Percentiles rank a stretch among this genome's conserved stretches.
Conservation (phyloP, 35 echinoderm and acorn worm genomes). For the Anneissia japonica region DNA sequence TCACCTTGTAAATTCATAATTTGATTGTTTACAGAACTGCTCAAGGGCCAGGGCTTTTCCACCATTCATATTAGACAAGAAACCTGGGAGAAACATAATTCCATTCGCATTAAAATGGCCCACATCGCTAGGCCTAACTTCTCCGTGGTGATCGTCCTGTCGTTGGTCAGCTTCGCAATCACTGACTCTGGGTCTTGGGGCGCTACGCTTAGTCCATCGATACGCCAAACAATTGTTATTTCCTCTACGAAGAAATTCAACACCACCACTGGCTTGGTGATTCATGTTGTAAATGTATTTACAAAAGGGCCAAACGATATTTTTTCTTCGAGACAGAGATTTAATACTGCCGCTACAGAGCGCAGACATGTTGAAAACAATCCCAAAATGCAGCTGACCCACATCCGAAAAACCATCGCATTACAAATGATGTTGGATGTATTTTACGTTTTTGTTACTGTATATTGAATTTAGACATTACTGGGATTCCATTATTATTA, state of each 20-base stretch:
- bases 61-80: conserved; percentile 74
- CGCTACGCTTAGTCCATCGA: conserved; percentile 17
- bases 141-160: neutral
- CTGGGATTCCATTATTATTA: too few relatives aligned
- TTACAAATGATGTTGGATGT: too few relatives aligned
- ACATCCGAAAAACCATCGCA: too few relatives aligned
- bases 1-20: conserved; percentile 41
- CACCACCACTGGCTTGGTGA: neutral
- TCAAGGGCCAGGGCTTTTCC: conserved; percentile 52
- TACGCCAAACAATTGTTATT: conserved; percentile 26
- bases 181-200: too few relatives aligned
- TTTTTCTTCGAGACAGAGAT: neutral
- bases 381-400: neutral
- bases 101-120: too few relatives aligned
- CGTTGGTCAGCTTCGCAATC: neutral
- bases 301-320: neutral
- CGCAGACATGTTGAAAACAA: neutral
- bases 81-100: conserved; percentile 58
- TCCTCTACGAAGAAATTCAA: neutral
- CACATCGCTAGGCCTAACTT: neutral
- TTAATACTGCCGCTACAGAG: neutral
- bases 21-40: conserved; percentile 26
- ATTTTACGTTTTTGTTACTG: too few relatives aligned
- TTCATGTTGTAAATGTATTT: neutral
- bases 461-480: too few relatives aligned